Evolutionary conservation across 2,797 vertebrate species (phyloP).

Genomic region (Notolabrus celidotus): DNA sequence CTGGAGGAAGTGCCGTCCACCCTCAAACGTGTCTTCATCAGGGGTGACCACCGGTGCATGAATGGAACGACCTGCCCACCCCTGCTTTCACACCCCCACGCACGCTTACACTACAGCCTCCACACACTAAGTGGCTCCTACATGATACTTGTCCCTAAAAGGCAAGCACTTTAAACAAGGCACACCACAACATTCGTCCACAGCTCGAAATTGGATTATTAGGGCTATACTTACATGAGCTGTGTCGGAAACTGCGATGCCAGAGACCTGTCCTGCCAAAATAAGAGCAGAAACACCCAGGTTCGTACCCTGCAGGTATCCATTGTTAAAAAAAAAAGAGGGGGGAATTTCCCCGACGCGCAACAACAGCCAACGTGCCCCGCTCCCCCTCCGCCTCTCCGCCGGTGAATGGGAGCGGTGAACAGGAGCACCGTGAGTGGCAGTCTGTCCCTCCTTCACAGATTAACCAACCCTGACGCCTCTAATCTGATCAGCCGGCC

Average conservation of each 20-base stretch:
- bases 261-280: constrained; percentile 78
- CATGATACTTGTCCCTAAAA: constrained; percentile 12
- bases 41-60: constrained; percentile 46
- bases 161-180: constrained; percentile 22
- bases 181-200: neutral
- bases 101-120: constrained; percentile 3
- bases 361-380: constrained; percentile 60
- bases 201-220: constrained; percentile 50
- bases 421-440: constrained; percentile 46
- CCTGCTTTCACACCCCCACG: constrained; percentile 17
- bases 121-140: constrained; percentile 36
- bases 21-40: constrained; percentile 8
- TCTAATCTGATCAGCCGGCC: constrained; percentile 88
- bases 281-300: constrained; percentile 88
- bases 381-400: constrained; percentile 44
- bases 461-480: constrained; percentile 82
- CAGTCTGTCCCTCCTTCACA: constrained; percentile 61
- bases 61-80: constrained; percentile 55
- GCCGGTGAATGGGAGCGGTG: constrained; percentile 56
- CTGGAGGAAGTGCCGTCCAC: neutral
- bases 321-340: constrained; percentile 80
- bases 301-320: constrained; percentile 90
- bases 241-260: constrained; percentile 93
- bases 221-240: constrained; percentile 89
- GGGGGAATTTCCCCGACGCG: constrained; percentile 75